phyloP scores from a whole-genome alignment of 1,140 invertebrate species.

The Pseudachorutes palmiensis region DNA sequence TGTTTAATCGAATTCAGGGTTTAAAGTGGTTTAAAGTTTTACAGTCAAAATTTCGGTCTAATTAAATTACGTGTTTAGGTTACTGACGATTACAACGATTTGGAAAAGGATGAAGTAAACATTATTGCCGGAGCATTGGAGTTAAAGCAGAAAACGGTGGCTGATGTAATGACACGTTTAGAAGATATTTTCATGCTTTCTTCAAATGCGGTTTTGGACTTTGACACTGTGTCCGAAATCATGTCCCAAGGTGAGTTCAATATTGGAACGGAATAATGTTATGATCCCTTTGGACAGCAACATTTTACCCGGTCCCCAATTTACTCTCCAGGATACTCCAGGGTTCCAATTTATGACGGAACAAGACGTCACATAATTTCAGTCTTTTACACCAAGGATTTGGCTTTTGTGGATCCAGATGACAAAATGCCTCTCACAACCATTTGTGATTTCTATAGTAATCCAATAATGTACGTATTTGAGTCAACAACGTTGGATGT shows the following conservation, averaged over 20 bases:
- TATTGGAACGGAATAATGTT: no score
- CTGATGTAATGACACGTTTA: conserved; percentile 52
- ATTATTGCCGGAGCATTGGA: conserved; percentile 54
- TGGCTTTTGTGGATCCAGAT: conserved; percentile 59
- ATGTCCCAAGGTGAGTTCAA: conserved; percentile 45
- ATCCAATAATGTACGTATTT: conserved; percentile 53
- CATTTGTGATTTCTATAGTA: conserved; percentile 57
- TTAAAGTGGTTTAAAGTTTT: no score
- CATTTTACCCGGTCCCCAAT: no score
- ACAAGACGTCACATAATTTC: conserved; percentile 52
- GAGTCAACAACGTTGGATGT: conserved; percentile 53
- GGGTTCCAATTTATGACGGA: conserved; percentile 55
- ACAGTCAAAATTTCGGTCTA: background rate
- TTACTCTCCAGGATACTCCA: conserved; percentile 57
- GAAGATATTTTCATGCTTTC: conserved; percentile 55
- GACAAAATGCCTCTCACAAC: conserved; percentile 52
- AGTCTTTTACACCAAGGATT: conserved; percentile 57
- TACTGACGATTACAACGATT: conserved; percentile 44
- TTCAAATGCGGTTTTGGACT: conserved; percentile 48
- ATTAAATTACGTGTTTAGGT: conserved; percentile 34
- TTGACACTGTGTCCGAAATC: conserved; percentile 56
- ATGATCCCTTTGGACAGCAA: no score
- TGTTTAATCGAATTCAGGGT: no score
- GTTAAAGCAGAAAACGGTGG: conserved; percentile 49
- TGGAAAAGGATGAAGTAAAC: conserved; percentile 53